Base-by-base conservation (phyloP, 2,797 vertebrate species). In the Catostomus latipinnis region DNA sequence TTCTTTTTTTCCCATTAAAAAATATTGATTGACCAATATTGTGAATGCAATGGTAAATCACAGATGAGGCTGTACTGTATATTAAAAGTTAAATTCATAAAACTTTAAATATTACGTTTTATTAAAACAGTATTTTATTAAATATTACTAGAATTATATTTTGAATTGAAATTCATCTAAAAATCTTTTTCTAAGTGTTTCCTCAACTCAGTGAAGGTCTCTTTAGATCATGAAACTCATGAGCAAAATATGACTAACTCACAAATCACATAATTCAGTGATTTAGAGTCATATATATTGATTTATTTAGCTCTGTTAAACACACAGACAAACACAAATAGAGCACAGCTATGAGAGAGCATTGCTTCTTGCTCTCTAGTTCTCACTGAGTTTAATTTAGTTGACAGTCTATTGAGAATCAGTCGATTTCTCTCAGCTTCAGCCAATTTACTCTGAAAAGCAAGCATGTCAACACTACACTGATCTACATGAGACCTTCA, bases 361-460 rank as follows among this genome's bases (percentile, higher is more conserved):
- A 5, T 50, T n/a, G 34, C 53, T 45, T 71, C 68, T 56, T 54
- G 52, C 71, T 48, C 43, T 71, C n/a, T 46, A 16, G 34, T 46
- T 58, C 56, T 22, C 53, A 18, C 48, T 48, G 2, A 58, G 45
- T 12, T n/a, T 58, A 60, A 68, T 57, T 34, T 34, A 50, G 11
- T 49, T 67, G 53, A 57, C 52, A 54, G 43, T 48, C 13, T 49
- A 22, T 58, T 16, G 1, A 34, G 74, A 77, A 77, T 68, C 46
- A 10, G 74, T 66, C 52, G n/a, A 57, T 67, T 67, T 76, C 34
- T 57, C 62, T 75, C 61, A 45, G 34, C 43, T 56, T 66, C 8
- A 58, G 63, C 63, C 74, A 76, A 76, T 76, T 76, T 76, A 58
- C 22, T 69, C 46, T 14, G 14, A 67, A 68, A 16, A 76, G 50